Conservation (phyloP, 2,888 invertebrate genomes). For the Torymus auratus region DNA sequence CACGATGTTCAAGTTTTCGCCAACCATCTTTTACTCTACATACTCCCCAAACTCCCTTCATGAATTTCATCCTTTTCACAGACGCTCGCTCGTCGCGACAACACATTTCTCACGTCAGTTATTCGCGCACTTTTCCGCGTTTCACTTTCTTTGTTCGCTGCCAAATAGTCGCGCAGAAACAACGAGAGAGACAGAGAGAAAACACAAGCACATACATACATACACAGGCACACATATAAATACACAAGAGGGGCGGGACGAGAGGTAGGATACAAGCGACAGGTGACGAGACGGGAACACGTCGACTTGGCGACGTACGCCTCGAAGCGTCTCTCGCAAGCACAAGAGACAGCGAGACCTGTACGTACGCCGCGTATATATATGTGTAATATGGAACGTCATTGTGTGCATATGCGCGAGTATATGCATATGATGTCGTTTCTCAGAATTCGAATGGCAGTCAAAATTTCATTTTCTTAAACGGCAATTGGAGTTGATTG, state of each 20-base stretch:
- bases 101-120: constrained; percentile 1
- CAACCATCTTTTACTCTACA: no score
- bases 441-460: no score
- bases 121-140: constrained; percentile 16
- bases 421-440: no score
- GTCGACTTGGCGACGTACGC: constrained; percentile 29
- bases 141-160: background rate
- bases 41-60: no score
- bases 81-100: background rate
- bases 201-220: background rate
- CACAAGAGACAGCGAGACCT: background rate
- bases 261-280: constrained; percentile 39
- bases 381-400: no score
- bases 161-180: background rate
- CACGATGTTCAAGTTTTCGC: no score
- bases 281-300: constrained; percentile 33
- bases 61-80: constrained; percentile 2
- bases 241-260: constrained; percentile 11
- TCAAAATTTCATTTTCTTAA: no score
- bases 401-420: no score
- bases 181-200: background rate
- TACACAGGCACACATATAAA: background rate
- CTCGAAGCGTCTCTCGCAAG: constrained; percentile 10
- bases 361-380: background rate
- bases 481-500: no score